These are phyloP conservation scores for Taeniopygia guttata DNA, from an alignment of 2,797 vertebrate species.

Conservation along the genomic window DNA sequence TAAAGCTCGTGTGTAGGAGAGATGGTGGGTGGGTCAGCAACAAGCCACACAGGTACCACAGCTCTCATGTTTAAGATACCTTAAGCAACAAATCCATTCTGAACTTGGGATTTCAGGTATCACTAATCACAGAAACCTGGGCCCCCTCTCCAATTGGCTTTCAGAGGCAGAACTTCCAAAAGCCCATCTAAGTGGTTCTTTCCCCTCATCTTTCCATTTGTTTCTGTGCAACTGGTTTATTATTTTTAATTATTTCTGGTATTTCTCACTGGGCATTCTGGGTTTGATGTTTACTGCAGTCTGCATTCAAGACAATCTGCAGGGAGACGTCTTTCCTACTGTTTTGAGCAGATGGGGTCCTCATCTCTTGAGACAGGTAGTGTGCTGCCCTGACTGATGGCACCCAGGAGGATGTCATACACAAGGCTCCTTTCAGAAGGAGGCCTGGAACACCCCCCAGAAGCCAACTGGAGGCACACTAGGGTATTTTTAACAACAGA, in stretches of 20 bases:
- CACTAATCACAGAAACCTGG: background rate
- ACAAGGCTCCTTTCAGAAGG: background rate
- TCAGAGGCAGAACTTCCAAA: background rate
- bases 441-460: background rate
- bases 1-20: background rate
- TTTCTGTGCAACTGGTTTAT: background rate
- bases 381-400: background rate
- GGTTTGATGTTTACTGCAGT: background rate
- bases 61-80: background rate
- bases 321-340: background rate
- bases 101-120: background rate
- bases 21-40: background rate
- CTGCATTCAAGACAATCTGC: background rate
- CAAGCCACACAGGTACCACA: background rate
- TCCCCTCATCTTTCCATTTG: background rate
- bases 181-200: background rate
- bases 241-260: slow-evolving; percentile 3
- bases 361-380: background rate
- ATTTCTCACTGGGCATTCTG: background rate
- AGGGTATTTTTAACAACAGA: slow-evolving; percentile 24
- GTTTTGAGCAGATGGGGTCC: background rate
- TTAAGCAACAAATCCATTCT: background rate
- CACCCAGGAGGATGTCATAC: background rate
- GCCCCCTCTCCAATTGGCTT: background rate
- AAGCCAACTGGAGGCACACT: background rate